phyloP scores from a whole-genome alignment of 53 echinoderm and acorn worm genomes.

The Glandiceps talaboti region DNA sequence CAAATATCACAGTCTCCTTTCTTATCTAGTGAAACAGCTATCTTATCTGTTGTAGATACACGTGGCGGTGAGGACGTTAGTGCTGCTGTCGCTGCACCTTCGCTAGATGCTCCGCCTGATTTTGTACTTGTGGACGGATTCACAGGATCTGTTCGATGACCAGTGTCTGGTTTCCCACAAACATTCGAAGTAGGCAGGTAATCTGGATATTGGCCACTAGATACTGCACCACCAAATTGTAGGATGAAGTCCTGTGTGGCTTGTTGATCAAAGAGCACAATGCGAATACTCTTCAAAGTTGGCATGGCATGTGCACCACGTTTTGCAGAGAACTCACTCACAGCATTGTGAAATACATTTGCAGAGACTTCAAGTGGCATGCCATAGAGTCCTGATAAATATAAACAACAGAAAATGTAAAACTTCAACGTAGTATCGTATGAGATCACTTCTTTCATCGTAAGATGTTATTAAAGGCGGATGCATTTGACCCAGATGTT shows the following conservation, averaged over 20 bases:
- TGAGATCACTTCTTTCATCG: too few species aligned
- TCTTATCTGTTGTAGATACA: not conserved
- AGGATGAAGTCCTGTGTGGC: not conserved
- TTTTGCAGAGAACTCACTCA: conserved; percentile 13
- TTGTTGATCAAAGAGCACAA: not conserved
- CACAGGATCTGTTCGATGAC: too few species aligned
- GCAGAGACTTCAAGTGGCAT: conserved; percentile 28
- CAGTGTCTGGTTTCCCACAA: too few species aligned
- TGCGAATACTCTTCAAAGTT: not conserved
- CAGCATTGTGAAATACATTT: conserved; percentile 22
- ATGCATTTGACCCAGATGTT: too few species aligned
- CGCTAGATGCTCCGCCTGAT: not conserved
- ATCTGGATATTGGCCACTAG: too few species aligned
- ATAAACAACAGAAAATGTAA: too few species aligned
- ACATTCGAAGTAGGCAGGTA: too few species aligned
- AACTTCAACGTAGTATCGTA: too few species aligned
- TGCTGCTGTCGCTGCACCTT: not conserved
- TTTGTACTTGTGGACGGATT: too few species aligned
- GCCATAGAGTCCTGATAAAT: conserved; percentile 32
- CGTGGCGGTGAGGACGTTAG: not conserved
- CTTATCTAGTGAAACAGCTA: not conserved
- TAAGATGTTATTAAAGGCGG: too few species aligned
- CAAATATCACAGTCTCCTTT: not conserved
- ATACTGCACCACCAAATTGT: not conserved
- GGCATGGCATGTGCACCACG: not conserved